phyloP scores from a whole-genome alignment of 2,888 invertebrate genomes.

The Diadromus collaris region DNA sequence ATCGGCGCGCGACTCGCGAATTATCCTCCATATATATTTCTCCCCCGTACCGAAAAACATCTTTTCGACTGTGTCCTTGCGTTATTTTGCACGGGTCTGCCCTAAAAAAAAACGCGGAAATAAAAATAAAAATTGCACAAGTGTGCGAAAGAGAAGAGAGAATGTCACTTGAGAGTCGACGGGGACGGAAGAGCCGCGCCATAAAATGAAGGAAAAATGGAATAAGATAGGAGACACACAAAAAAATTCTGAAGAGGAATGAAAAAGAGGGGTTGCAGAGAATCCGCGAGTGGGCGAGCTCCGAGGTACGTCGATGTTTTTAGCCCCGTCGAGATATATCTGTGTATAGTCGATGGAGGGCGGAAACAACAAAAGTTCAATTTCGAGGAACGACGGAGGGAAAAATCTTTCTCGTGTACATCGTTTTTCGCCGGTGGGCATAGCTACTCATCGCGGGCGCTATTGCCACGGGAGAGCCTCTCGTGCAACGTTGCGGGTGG shows the following conservation, averaged over 20 bases:
- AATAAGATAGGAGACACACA: conserved; percentile 61
- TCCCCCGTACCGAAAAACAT: conserved; percentile 8
- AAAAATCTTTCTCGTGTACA: conserved; percentile 73
- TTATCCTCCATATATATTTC: conserved; percentile 32
- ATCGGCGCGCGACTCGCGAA: conserved; percentile 21
- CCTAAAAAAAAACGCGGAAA: not conserved
- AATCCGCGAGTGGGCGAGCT: conserved; percentile 60
- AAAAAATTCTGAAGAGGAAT: conserved; percentile 50
- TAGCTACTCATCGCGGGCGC: conserved; percentile 50
- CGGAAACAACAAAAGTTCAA: conserved; percentile 77
- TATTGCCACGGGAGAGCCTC: conserved; percentile 8
- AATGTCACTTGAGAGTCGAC: conserved; percentile 5
- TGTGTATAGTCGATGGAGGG: conserved; percentile 54
- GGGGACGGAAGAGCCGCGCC: conserved; percentile 19
- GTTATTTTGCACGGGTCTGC: conserved; percentile 11
- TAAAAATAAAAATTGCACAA: conserved; percentile 28
- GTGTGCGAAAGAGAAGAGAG: not conserved
- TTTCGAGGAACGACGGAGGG: conserved; percentile 73
- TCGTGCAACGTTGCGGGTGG: conserved; percentile 32
- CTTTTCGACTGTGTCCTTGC: conserved; percentile 18
- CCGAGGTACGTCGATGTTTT: conserved; percentile 55
- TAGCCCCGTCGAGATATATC: not conserved
- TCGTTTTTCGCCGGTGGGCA: conserved; percentile 61
- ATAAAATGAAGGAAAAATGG: conserved; percentile 58
- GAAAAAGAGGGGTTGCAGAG: conserved; percentile 45